A percentile compares a stretch with the other conserved stretches of the same genome.
Evolutionary conservation across 2,888 invertebrate species (phyloP).

Genomic region (Sicus ferrugineus): DNA sequence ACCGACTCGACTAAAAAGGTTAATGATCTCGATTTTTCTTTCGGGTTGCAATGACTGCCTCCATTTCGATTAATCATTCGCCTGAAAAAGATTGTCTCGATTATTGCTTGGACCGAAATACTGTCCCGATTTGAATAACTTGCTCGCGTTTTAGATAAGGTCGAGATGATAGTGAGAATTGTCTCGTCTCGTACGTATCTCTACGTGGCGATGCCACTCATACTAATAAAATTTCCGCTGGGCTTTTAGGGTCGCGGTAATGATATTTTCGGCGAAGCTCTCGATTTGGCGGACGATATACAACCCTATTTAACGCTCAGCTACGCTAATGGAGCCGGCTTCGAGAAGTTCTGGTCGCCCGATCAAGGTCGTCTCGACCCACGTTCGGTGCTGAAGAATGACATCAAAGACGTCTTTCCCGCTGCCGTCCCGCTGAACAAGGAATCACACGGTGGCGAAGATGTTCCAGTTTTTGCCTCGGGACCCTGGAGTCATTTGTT

Average conservation of each 20-base stretch:
- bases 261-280: slow-evolving; percentile 53
- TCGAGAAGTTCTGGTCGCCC: slow-evolving; percentile 57
- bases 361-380: slow-evolving; percentile 53
- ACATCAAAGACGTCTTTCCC: slow-evolving; percentile 65
- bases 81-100: too few relatives aligned
- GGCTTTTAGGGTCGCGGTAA: slow-evolving; percentile 50
- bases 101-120: too few relatives aligned
- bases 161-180: too few relatives aligned
- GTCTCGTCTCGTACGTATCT: too few relatives aligned
- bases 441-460: slow-evolving; percentile 82
- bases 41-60: too few relatives aligned
- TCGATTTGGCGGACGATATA: slow-evolving; percentile 65
- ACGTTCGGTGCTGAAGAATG: slow-evolving; percentile 31
- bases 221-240: too few relatives aligned
- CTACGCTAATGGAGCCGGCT: slow-evolving; percentile 80
- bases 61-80: too few relatives aligned
- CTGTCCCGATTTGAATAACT: too few relatives aligned
- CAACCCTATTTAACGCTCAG: slow-evolving; percentile 74
- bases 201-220: too few relatives aligned
- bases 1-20: too few relatives aligned
- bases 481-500: slow-evolving; percentile 85
- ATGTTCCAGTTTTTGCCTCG: slow-evolving; percentile 78
- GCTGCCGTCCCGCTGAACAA: slow-evolving; percentile 65
- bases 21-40: too few relatives aligned
- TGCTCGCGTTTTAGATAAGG: too few relatives aligned